These are phyloP conservation scores for Parauchenoglanis punctatus DNA, from an alignment of 2,797 vertebrate species.

Conservation along the genomic window DNA sequence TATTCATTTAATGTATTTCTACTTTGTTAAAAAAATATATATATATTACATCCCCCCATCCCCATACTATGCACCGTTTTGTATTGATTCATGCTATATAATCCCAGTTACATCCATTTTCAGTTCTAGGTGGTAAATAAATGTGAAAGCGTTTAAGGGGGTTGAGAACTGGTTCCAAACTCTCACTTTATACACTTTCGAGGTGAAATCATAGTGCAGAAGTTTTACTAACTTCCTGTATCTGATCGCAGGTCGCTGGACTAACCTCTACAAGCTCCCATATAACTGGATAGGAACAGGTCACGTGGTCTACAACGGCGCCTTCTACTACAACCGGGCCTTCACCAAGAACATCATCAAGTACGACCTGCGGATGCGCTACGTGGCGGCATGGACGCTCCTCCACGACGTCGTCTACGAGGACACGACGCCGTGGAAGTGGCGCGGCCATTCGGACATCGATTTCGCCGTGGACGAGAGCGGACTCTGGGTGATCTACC, in stretches of 20 bases:
- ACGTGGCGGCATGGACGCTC: slow-evolving; percentile 90
- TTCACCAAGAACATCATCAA: slow-evolving; percentile 99
- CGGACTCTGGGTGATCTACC: slow-evolving; percentile 97
- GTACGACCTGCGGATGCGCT: slow-evolving; percentile 91
- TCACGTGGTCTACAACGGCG: slow-evolving; percentile 92
- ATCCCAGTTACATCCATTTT: background rate
- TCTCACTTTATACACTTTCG: background rate
- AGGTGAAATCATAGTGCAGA: background rate
- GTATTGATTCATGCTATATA: background rate
- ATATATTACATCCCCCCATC: background rate
- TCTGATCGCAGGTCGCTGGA: slow-evolving; percentile 86
- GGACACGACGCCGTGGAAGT: slow-evolving; percentile 95
- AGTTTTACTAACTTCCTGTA: slow-evolving; percentile 19
- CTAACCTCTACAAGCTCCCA: slow-evolving; percentile 95
- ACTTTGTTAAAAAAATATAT: background rate
- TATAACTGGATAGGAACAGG: slow-evolving; percentile 99
- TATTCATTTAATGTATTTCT: background rate
- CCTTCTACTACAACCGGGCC: slow-evolving; percentile 97
- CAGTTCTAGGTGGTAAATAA: background rate
- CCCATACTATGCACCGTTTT: background rate
- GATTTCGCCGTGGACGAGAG: slow-evolving; percentile 97
- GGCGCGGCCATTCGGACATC: slow-evolving; percentile 95
- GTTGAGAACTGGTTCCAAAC: background rate
- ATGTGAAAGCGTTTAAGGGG: background rate
- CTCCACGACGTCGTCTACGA: slow-evolving; percentile 92